Base-by-base conservation (phyloP, 1,140 invertebrate genomes). In the Ostrea denselamellosa region DNA sequence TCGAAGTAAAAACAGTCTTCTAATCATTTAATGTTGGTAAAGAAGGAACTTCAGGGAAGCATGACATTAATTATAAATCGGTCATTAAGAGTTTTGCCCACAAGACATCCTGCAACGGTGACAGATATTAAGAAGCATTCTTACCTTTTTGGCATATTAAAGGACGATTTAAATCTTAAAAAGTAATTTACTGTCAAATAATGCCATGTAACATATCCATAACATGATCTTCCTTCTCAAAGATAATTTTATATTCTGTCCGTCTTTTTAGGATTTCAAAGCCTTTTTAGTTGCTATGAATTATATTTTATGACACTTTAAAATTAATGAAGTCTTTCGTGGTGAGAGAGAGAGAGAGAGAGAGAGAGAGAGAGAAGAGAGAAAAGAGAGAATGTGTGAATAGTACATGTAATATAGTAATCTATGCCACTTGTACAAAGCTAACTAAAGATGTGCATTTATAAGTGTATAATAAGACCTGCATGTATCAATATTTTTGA, bases 131-230 rank as follows among this genome's bases (percentile, higher is more conserved):
- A 77, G 22, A 25, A 77, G 28, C 22, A 25, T 28, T 77, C 25
- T 77, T 28, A 34, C 68, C 68, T 77, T 77, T 28, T 2, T 77
- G 68, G 68, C 68, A 77, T 77, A 25, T 77, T 77, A 77, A 77
- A 77, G 28, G 68, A 77, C 25, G 68, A 10, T 25, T 77, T 77
- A 77, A 77, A 77, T 77, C 68, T 77, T 77, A 77, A 77, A 77
- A 77, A 77, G 68, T 77, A 77, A 77, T 77, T 77, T 77, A 34
- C 68, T 25, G 68, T 77, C 68, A 77, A 77, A 77, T 77, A 77
- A 28, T 28, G 68, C 68, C 68, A 77, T 77, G 68, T 77, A 77
- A 34, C 68, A 77, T 77, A 77, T 77, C 68, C 68, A 77, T 77
- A 77, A 77, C 68, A 25, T 9, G 68, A 28, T 77, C 25, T 77